Conservation (phyloP, 1,140 invertebrate genomes). For the Onthophagus taurus region DNA sequence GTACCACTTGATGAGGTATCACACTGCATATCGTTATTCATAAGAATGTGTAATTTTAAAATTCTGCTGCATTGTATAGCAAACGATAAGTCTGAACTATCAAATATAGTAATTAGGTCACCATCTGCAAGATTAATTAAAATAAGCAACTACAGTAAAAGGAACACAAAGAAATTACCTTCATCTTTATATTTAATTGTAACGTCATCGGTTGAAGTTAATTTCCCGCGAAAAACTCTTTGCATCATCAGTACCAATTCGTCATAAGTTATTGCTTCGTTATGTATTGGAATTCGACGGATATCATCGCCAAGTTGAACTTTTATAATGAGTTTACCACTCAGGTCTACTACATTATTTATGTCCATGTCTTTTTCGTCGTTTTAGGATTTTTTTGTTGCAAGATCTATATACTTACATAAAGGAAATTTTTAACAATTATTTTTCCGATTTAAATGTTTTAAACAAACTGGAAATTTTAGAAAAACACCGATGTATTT, state of each 20-base stretch:
- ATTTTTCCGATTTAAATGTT: no score
- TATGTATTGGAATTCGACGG: constrained; percentile 62
- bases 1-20: constrained; percentile 17
- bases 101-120: constrained; percentile 66
- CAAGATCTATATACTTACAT: no score
- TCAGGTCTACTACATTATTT: constrained; percentile 35
- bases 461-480: no score
- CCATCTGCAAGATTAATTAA: constrained; percentile 50
- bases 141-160: not conserved
- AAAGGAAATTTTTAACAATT: no score
- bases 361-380: constrained; percentile 34
- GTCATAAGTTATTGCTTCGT: constrained; percentile 70
- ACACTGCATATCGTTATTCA: constrained; percentile 34
- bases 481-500: no score
- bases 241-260: constrained; percentile 72
- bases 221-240: constrained; percentile 57
- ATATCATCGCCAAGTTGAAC: constrained; percentile 64
- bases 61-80: constrained; percentile 63
- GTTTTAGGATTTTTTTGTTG: no score
- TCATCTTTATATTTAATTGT: constrained; percentile 69
- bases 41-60: constrained; percentile 55
- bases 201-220: constrained; percentile 58
- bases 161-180: constrained; percentile 38
- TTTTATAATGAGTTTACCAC: constrained; percentile 42
- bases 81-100: constrained; percentile 63